These are phyloP conservation scores for Girardinus metallicus DNA, from an alignment of 2,797 vertebrate species.

Conservation along the genomic window DNA sequence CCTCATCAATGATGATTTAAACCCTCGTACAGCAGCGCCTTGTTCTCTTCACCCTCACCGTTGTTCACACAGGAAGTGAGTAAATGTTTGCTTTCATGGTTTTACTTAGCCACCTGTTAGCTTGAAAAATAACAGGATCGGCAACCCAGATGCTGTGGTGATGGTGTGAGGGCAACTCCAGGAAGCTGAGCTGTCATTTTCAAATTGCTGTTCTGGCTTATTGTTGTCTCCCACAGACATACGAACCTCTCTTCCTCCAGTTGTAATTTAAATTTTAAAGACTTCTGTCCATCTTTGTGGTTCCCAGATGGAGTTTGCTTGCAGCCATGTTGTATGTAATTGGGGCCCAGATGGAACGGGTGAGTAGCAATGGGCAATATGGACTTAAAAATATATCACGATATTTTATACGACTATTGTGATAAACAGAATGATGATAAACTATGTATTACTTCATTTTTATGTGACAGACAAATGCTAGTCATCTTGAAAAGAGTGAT, in stretches of 20 bases:
- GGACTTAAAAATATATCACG: too few species aligned
- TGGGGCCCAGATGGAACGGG: slow-evolving; percentile 68
- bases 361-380: slow-evolving; percentile 29
- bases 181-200: slow-evolving; percentile 19
- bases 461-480: too few species aligned
- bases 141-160: background rate
- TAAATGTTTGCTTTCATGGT: slow-evolving; percentile 36
- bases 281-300: background rate
- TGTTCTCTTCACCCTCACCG: slow-evolving; percentile 1
- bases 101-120: slow-evolving; percentile 49
- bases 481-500: too few species aligned
- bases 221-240: background rate
- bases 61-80: slow-evolving; percentile 58
- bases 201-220: slow-evolving; percentile 1
- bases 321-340: slow-evolving; percentile 81
- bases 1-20: background rate
- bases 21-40: background rate
- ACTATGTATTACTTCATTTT: too few species aligned
- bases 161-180: background rate
- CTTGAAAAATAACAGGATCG: slow-evolving; percentile 28
- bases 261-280: background rate
- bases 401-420: too few species aligned
- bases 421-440: too few species aligned
- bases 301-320: slow-evolving; percentile 81
- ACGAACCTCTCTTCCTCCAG: background rate